Evolutionary conservation across 2,797 vertebrate species (phyloP), one percentile per base, ranked within the genome.

Genomic region (Benthosema pterotum): DNA sequence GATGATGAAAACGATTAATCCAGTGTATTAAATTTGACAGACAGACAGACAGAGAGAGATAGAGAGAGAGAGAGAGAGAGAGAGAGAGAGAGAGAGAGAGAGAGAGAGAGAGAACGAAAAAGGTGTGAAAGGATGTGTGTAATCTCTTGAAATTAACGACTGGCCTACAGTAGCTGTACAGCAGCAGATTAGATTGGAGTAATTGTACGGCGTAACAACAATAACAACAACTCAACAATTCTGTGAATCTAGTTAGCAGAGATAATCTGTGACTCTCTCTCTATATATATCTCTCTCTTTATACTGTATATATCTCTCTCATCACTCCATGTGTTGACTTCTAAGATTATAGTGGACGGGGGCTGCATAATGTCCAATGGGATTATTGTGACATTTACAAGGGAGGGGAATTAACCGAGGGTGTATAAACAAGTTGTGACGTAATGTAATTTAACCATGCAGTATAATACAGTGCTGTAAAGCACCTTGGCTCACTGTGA

Each of bases 191-290:
- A 42, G 4, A 42, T 43, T 11, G 16, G 11, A 1, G 17, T 53
- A 38, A 51, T 32, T 55, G 28, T 74, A 72, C 25, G 45, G 68
- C 68, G 46, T 72, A 75, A 80, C 60, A 64, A 57, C 22, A 25
- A 25, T 5, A 25, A 25, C 22, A 32, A 38, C 32, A 38, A 38
- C 47, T 77, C 60, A 70, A 55, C 65, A 53, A 71, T 52, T 52
- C 45, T 25, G 28, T 47, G 17, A n/a, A 62, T 22, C 48, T 11
- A 49, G 61, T 69, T 74, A 56, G 67, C 38, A 14, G 47, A 69
- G 56, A 67, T 59, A 18, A 68, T 72, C 58, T 47, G 48, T 67
- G 54, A 67, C 59, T 71, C 8, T 52, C 42, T 18, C 15, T 57
- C 42, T n/a, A 17, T n/a, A 12, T 45, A 8, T n/a, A n/a, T 57